Evolutionary conservation across 2,888 invertebrate genomes (phyloP).

Genomic region (Perdita meconis): DNA sequence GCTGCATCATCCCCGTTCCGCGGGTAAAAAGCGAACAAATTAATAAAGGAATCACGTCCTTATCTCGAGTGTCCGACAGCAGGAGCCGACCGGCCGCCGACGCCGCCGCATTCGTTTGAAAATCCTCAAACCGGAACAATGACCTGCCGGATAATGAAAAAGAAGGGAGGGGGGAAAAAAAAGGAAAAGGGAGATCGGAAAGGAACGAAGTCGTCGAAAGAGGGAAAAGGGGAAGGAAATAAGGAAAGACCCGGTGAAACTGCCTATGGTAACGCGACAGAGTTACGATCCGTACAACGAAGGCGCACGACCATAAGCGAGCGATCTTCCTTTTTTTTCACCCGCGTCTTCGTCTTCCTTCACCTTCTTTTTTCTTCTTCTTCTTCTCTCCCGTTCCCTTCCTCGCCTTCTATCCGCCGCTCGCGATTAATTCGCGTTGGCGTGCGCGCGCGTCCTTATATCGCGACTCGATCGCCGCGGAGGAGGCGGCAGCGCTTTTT

Average conservation of each 20-base stretch:
- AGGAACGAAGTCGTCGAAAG: constrained; percentile 1
- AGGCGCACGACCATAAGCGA: constrained; percentile 39
- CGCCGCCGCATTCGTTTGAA: constrained; percentile 38
- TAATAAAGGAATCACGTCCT: constrained; percentile 50
- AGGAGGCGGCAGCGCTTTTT: constrained; percentile 74
- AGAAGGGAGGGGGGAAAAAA: neutral
- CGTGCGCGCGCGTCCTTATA: constrained; percentile 65
- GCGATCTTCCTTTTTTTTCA: constrained; percentile 23
- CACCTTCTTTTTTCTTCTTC: too few species aligned
- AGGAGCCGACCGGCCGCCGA: constrained; percentile 16
- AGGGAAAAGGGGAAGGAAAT: neutral
- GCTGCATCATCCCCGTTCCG: constrained; percentile 48
- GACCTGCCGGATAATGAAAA: constrained; percentile 48
- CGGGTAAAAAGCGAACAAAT: constrained; percentile 2
- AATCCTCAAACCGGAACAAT: constrained; percentile 57
- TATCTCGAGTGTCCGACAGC: constrained; percentile 20
- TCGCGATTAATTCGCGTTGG: constrained; percentile 69
- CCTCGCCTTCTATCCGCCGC: constrained; percentile 15
- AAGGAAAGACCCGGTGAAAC: constrained; percentile 29
- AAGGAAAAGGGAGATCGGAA: neutral
- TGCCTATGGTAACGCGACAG: constrained; percentile 56
- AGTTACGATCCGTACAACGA: constrained; percentile 53
- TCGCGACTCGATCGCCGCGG: constrained; percentile 64
- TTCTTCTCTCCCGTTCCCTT: neutral
- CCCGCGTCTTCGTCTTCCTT: constrained; percentile 28